Evolutionary conservation across 2,113 vertebrate species (phyloP), one percentile per base, ranked within the genome.

Genomic region (Oncorhynchus clarkii): DNA sequence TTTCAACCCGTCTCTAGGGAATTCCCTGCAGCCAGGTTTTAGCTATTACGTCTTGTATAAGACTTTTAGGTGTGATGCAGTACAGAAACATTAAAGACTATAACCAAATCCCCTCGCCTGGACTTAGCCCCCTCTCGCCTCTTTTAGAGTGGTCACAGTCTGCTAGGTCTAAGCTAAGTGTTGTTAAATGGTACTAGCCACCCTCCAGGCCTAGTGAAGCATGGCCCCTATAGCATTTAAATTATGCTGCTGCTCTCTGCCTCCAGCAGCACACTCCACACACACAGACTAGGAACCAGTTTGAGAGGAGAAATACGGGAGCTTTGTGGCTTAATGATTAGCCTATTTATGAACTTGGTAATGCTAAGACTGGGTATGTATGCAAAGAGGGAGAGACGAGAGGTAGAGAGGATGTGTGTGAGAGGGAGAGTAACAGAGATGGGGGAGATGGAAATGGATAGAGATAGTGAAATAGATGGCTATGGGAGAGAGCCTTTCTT

Each of bases 81-180:
- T 13, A 29, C 27, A 72, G 73, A 49, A 85, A 82, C 69, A 80
- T 78, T 57, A 83, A 73, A 86, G 78, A 76, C 76, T 45, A 78
- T n/a, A 49, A 39, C 60, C 70, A 67, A 76, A 77, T 59, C 66
- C 60, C 84, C 80, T 71, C 49, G 70, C 83, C 70, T 78, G 84
- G 76, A 74, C 83, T 83, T 77, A 82, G 79, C 73, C 79, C 79
- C 72, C 11, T 16, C 34, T 76, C 71, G 78, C 70, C 16, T 2
- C 69, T 70, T 86, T 60, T 29, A 60, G 67, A 18, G 57, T 13
- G 51, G 70, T 77, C 82, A 11, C 67, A 80, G 82, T 85, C 75
- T 70, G 67, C 71, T 64, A 77, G 83, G 78, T 79, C 77, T 51
- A 75, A 60, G 60, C 84, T 90, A 92, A 77, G 72, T 78, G 57